Base-by-base conservation (phyloP, 2,888 invertebrate species). In the Psococerastis gibbosa region DNA sequence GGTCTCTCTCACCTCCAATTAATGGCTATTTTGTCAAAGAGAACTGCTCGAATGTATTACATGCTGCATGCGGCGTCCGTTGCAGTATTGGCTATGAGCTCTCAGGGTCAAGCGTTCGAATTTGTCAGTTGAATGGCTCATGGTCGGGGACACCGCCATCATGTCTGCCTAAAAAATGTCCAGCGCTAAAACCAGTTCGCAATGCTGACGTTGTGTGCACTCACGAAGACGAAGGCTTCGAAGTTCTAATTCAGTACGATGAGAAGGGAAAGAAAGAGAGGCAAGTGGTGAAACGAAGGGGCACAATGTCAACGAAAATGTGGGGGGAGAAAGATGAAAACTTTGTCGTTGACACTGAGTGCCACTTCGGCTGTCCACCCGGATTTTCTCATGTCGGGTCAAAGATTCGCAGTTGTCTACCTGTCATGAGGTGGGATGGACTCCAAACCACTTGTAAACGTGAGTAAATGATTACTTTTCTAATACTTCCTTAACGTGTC, bases 351-450 rank as follows among this genome's bases (percentile, higher is more conserved):
- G 75, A 76, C 51, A 73, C 77, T 0, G 68, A 69, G 35, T 79
- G 78, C 52, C 64, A 65, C 27, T 76, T 76, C 53, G 63, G 63
- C 11, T 79, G 78, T 53, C 65, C 69, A 45, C 60, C 62, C n/a
- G 78, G 77, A 1, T 71, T 67, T 55, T 66, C 68, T 49, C 58
- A 77, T 38, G 68, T 73, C 16, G 78, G 78, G 1, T 75, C 77
- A 13, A 63, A 64, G 48, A 66, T 67, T 48, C 59, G 78, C 32
- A 72, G 69, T 22, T 79, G 78, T 52, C 60, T 79, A 35, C 75
- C 77, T 0, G 60, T 75, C 35, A 70, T 73, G 0, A 66, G 70
- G 54, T 79, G 78, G 78, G 75, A 75, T 52, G 78, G 78, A 2
- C 60, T 77, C 9, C 69, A 68, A 48, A 68, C 72, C 1, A 64